phyloP scores from a whole-genome alignment of 35 echinoderm and acorn worm species.

The Apostichopus japonicus region DNA sequence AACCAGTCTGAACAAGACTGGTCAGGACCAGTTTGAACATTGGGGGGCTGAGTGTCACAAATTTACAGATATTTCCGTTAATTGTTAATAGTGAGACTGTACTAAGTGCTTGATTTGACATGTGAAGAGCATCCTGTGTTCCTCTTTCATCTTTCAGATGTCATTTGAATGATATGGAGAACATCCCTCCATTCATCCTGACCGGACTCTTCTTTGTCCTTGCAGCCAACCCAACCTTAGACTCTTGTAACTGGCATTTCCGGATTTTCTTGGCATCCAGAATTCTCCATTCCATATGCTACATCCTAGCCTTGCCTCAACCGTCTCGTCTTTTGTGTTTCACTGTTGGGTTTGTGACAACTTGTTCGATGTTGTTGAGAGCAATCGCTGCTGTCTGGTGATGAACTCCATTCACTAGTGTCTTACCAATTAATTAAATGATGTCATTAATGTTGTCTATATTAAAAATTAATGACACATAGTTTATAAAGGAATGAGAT shows the following conservation, averaged over 20 bases:
- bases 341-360: constrained; percentile 36
- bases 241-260: constrained; percentile 62
- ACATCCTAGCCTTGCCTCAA: constrained; percentile 55
- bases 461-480: no score
- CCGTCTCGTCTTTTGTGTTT: constrained; percentile 46
- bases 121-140: no score
- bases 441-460: no score
- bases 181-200: constrained; percentile 70
- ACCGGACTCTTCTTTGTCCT: constrained; percentile 65
- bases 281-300: constrained; percentile 67
- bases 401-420: no score
- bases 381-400: not conserved
- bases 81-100: no score
- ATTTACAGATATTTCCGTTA: no score
- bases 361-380: constrained; percentile 59
- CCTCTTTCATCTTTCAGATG: constrained; percentile 40
- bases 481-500: no score
- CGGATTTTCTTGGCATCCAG: constrained; percentile 71
- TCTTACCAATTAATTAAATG: no score
- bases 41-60: no score
- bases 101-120: no score
- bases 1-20: no score
- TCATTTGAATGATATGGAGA: constrained; percentile 77
- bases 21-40: no score
- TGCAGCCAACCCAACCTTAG: constrained; percentile 43